Evolutionary conservation across 2,797 vertebrate genomes (phyloP).

Genomic region (Bovichtus variegatus): DNA sequence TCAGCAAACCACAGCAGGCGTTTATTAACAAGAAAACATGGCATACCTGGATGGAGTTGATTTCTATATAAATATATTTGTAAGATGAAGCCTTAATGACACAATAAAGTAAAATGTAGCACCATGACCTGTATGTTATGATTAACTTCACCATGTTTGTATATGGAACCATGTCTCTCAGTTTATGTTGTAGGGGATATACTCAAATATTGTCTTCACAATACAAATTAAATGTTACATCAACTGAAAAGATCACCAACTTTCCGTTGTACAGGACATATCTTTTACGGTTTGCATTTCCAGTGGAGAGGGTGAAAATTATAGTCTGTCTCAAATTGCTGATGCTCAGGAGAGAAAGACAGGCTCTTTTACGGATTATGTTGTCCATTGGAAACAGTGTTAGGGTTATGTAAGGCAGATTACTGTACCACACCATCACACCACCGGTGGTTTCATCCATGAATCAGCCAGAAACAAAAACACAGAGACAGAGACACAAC

Average conservation of each 20-base stretch:
- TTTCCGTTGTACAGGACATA: not conserved
- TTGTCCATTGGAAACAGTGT: conserved; percentile 44
- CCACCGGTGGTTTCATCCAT: conserved; percentile 33
- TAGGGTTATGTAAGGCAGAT: conserved; percentile 74
- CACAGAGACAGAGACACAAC: not conserved
- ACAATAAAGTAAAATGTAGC: not conserved
- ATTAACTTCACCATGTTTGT: not conserved
- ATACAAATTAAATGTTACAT: not conserved
- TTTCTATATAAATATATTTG: conserved; percentile 2
- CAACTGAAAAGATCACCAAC: not conserved
- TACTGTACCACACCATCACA: conserved; percentile 56
- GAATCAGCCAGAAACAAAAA: conserved; percentile 38
- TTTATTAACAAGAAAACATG: not conserved
- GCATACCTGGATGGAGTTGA: not conserved
- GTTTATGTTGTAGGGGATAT: not conserved
- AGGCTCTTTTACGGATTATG: conserved; percentile 61
- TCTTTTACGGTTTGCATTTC: not conserved
- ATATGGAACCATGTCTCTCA: not conserved
- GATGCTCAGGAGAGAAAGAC: conserved; percentile 20
- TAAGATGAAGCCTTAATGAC: conserved; percentile 9
- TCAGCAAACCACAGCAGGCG: conserved; percentile 6
- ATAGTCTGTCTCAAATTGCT: conserved; percentile 34
- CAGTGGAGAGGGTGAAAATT: conserved; percentile 9
- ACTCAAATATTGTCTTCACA: not conserved
- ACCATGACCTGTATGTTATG: not conserved